phyloP scores from a whole-genome alignment of 2,888 invertebrate genomes.

The Flabesymbios commensalis region DNA sequence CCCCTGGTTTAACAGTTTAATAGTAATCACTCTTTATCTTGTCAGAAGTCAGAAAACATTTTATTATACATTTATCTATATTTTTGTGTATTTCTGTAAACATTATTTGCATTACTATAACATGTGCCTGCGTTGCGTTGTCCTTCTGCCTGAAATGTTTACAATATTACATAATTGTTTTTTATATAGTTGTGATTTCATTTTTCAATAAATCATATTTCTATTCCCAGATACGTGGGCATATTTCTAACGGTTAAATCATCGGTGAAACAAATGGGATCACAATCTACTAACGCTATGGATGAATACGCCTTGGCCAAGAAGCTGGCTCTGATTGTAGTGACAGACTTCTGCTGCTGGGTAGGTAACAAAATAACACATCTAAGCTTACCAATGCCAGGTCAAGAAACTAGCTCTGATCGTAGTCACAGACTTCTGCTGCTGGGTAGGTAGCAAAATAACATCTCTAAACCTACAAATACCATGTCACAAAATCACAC shows the following conservation, averaged over 20 bases:
- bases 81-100: too few species aligned
- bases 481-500: too few species aligned
- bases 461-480: too few species aligned
- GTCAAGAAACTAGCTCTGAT: constrained; percentile 64
- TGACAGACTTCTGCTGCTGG: constrained; percentile 66
- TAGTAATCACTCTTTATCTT: not conserved
- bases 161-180: not conserved
- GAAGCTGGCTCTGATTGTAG: constrained; percentile 64
- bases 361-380: too few species aligned
- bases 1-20: not conserved
- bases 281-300: not conserved
- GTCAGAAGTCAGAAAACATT: not conserved
- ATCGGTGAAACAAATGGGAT: not conserved
- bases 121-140: too few species aligned
- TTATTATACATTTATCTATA: too few species aligned
- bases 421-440: constrained; percentile 65
- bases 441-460: too few species aligned
- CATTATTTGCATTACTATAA: too few species aligned
- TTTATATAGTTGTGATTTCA: not conserved
- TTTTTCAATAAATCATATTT: not conserved
- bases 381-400: too few species aligned
- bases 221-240: constrained; percentile 13
- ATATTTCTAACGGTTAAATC: constrained; percentile 57
- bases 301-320: constrained; percentile 49
- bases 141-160: too few species aligned